Evolutionary conservation across 2,797 vertebrate species (phyloP), one percentile per base, ranked within the genome.

Genomic region (Gobionotothen gibberifrons): DNA sequence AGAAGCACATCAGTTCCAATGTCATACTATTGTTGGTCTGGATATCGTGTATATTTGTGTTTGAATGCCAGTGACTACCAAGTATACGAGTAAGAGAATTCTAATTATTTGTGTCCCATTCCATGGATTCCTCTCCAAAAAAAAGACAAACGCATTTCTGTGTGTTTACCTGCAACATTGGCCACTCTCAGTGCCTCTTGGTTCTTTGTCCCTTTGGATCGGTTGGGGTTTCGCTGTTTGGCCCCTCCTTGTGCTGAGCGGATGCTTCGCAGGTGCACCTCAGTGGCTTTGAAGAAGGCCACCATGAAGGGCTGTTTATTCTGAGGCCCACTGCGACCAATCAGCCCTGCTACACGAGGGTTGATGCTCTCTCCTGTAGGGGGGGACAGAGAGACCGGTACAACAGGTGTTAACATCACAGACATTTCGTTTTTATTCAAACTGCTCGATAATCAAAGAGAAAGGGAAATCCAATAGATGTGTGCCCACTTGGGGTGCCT

Each of bases 291-390:
- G 92, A 99, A 99, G 91, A 99, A 99, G 85, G 97, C 98, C 79
- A 99, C 98, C 63, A 98, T 99, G 94, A 99, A 99, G 2, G 98
- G 98, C 83, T 99, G 98, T 91, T 99, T 99, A 90, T 96, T 98
- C 93, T 99, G 98, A 0, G 97, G 97, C 61, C 98, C 98, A 0
- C 94, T 97, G 69, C 95, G 96, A 56, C 98, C 97, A 1, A 99
- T 96, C 13, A 99, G 94, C 46, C 98, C 98, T 0, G 96, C 97
- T 90, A 96, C 56, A 47, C 96, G 97, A 81, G 97, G 97, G 62
- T 98, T 98, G 85, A 99, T 93, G 74, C 97, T 99, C 83, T 97
- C 97, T 16, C 97, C 98, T 99, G 86, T 36, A 85, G 75, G 76
- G 83, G 84, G 89, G 82, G 84, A 88, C 85, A 93, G 52, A 92